A percentile compares a stretch with the other conserved stretches of the same genome.
Conservation (phyloP, 2,113 vertebrate genomes). For the Mustelus asterias region DNA sequence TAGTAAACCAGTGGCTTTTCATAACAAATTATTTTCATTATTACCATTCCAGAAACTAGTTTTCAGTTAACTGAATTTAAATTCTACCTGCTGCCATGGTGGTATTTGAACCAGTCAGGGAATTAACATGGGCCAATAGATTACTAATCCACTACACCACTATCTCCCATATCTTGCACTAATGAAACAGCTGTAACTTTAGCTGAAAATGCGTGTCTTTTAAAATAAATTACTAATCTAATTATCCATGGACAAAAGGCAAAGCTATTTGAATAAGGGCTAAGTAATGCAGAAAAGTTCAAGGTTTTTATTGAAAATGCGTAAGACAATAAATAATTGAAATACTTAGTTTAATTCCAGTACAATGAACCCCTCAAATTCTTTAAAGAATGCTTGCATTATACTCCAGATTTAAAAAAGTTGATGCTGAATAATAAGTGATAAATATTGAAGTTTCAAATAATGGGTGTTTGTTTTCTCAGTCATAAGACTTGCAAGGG, state of each 20-base stretch:
- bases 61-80: no score
- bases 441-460: conserved; percentile 43
- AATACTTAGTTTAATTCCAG: neutral
- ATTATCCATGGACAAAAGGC: neutral
- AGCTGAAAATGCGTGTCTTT: neutral
- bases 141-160: neutral
- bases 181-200: neutral
- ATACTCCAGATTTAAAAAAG: neutral
- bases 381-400: conserved; percentile 23
- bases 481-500: conserved; percentile 54
- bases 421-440: neutral
- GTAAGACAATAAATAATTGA: neutral
- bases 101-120: neutral
- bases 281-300: conserved; percentile 17
- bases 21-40: no score
- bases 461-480: conserved; percentile 47
- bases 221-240: neutral
- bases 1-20: no score
- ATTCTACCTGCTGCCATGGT: no score
- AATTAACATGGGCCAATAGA: neutral
- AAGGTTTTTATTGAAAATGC: neutral
- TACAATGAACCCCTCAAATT: neutral
- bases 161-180: neutral
- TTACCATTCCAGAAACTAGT: no score
- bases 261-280: neutral